Evolutionary conservation across 2,888 invertebrate genomes (phyloP), one percentile per base, ranked within the genome.

Genomic region (Julus scanicus): DNA sequence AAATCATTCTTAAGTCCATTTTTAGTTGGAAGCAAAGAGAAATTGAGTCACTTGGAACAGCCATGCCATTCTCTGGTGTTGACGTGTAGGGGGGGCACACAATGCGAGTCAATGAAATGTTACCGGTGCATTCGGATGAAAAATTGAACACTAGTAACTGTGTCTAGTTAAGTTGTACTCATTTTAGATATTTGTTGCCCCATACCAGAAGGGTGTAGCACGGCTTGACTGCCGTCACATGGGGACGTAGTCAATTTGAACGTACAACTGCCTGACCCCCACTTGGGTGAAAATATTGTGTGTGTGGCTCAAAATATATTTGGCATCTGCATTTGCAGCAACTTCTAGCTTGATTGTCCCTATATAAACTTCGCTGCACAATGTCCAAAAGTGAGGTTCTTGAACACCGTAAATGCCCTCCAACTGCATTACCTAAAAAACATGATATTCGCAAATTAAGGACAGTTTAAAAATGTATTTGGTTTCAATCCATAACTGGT

Each of bases 301-400:
- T 40, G 98, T 96, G 91, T 98, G 97, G 89, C 96, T 96, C 40
- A 97, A 95, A 86, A 99, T 96, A 92, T 98, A 98, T 91, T 97
- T 95, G 0, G 97, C 95, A 93, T 99, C 99, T 13, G 98, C 97
- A 91, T 96, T 96, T 91, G 95, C 95, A 0, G 97, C 96, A n/a
- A 99, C 98, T 93, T 99, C 99, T 88, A 99, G 93, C 93, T 99
- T 99, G 88, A 99, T 93, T 90, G 97, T 97, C 90, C 99, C 99
- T 1, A 98, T 96, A 92, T 96, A 98, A 89, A 96, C 95, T 90
- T 98, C 97, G 92, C 97, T 98, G 92, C 98, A 98, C 89, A 99
- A 94, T 17, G 99, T 99, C 99, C 99, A 99, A 93, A 99, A 99
- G 92, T 99, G 99, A 3, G 98, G 98, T 91, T 99, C 98, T 91